These are phyloP conservation scores for Caenorhabditis latens DNA, from an alignment of 1,140 invertebrate genomes.

Conservation along the genomic window DNA sequence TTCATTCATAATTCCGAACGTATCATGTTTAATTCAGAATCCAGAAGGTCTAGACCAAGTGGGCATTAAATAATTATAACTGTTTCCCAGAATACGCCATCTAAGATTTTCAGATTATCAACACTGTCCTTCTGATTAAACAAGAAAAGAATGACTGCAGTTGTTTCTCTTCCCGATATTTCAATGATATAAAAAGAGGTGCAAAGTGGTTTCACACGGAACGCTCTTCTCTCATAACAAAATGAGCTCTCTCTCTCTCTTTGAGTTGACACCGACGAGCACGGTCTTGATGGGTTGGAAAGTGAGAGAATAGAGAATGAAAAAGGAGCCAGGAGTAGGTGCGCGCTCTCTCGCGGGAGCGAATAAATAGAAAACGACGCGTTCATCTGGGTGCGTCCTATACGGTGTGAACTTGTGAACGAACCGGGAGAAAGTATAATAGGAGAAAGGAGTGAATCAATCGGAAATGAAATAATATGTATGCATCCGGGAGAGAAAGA, in stretches of 20 bases:
- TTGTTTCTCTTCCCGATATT: background rate
- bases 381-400: conserved; percentile 28
- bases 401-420: conserved; percentile 49
- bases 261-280: conserved; percentile 52
- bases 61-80: no score
- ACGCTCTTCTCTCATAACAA: conserved; percentile 31
- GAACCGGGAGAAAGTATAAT: background rate
- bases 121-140: background rate
- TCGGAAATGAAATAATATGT: background rate
- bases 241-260: background rate
- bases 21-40: no score
- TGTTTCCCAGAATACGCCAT: no score
- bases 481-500: background rate
- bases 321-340: background rate
- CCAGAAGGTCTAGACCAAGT: no score
- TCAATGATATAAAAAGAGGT: conserved; percentile 36
- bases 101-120: no score
- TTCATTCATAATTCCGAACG: no score
- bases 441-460: background rate
- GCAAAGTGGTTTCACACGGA: conserved; percentile 52
- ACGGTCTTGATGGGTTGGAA: conserved; percentile 34
- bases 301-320: background rate
- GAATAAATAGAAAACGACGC: conserved; percentile 44
- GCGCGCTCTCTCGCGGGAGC: conserved; percentile 16
- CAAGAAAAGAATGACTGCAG: background rate